Base-by-base conservation (phyloP, 1,140 invertebrate genomes). In the Drosophila miranda region DNA sequence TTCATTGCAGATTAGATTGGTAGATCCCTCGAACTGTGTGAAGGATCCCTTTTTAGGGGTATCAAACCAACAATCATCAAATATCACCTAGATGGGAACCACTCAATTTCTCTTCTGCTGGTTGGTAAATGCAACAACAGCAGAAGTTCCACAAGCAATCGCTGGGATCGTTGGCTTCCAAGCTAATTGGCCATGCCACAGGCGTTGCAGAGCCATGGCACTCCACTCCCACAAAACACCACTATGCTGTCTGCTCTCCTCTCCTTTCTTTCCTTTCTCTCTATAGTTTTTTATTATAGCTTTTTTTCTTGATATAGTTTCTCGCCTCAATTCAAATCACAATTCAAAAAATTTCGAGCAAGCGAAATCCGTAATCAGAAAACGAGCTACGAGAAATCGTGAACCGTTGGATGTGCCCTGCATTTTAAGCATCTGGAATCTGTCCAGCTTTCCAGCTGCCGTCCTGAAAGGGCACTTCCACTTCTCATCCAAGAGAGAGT, bases 251-350 rank as follows among this genome's bases (percentile, higher is more conserved):
- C 63, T 21, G 13, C 26, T 54, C 45, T 51, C 19, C 34, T 60
- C 44, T 60, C 50, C 42, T 6, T 7, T 38, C 21, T 19, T 16
- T 11, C 41, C 42, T 6, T 7, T 38, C 21, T 19, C 26, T 11
- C 41, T 3, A 6, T 28, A 11, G 23, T 38, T 38, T 13, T 38
- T 11, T 34, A 34, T 34, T 30, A 11, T 34, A 3, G 2, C 28
- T 38, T 13, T 9, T 13, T 13, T 3, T 11, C 11, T 54, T 68
- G 64, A 67, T 68, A 68, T 68, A 68, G 64, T 68, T 68, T 67
- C 62, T 55, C 50, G 64, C 64, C 67, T 67, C 64, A 68, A 68
- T 68, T 50, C 64, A 26, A 68, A 68, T 68, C 64, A 68, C 64
- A 68, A 38, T 13, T 38, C 34, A 38, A 11, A 38, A 38, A 56